These are phyloP conservation scores for Drosophila quadrilineata DNA, from an alignment of 1,140 invertebrate species.

Conservation along the genomic window DNA sequence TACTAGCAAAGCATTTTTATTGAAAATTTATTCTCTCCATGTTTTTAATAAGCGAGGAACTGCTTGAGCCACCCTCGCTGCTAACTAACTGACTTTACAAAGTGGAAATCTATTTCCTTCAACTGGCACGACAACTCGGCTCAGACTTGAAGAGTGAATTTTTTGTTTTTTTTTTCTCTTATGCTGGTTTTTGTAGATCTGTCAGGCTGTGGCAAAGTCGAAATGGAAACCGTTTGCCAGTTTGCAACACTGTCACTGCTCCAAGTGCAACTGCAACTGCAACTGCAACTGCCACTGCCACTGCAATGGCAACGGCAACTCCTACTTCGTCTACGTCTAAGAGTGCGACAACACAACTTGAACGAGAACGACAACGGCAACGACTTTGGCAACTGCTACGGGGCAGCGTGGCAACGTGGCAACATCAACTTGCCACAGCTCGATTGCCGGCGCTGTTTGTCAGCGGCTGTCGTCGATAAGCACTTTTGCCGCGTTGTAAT, in stretches of 20 bases:
- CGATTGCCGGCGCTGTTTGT: slow-evolving; percentile 41
- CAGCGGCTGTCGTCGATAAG: slow-evolving; percentile 56
- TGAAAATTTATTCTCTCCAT: no score
- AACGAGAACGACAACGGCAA: no score
- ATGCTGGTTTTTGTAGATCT: slow-evolving; percentile 72
- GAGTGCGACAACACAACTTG: no score
- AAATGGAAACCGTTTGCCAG: slow-evolving; percentile 38
- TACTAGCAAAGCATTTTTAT: no score
- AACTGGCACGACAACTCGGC: slow-evolving; percentile 46
- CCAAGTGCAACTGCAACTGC: slow-evolving; percentile 24
- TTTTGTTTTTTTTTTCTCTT: no score
- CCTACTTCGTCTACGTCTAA: no score
- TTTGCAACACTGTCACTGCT: slow-evolving; percentile 53
- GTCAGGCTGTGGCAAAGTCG: slow-evolving; percentile 47
- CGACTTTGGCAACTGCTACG: no score
- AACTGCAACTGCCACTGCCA: slow-evolving; percentile 30
- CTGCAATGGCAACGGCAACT: slow-evolving; percentile 2
- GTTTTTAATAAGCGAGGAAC: not conserved
- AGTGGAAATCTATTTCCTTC: slow-evolving; percentile 31
- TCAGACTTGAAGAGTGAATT: slow-evolving; percentile 43
- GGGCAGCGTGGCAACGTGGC: no score
- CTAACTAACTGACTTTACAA: not conserved
- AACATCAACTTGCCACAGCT: no score
- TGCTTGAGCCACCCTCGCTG: not conserved
- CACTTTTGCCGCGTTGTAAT: slow-evolving; percentile 69